These are phyloP conservation scores for Rhimphoctona megacephalus DNA, from an alignment of 2,888 invertebrate species.

Conservation along the genomic window DNA sequence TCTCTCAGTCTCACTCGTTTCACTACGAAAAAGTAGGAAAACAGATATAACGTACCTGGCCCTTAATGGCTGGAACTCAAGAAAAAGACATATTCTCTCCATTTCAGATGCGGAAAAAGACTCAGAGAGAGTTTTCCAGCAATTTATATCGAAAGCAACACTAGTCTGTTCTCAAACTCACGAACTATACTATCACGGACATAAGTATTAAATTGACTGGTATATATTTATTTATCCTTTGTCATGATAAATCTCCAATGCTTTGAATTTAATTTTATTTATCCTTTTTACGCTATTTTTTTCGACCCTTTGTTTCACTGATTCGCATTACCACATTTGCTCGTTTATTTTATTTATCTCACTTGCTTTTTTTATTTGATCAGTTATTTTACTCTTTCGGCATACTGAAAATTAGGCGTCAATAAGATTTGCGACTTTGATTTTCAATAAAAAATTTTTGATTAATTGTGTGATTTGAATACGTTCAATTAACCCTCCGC, in stretches of 20 bases:
- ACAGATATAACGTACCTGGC: slow-evolving; percentile 63
- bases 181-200: slow-evolving; percentile 60
- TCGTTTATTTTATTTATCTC: background rate
- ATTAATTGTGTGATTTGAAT: background rate
- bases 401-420: too few relatives aligned
- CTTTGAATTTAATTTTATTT: slow-evolving; percentile 16
- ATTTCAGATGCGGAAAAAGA: slow-evolving; percentile 46
- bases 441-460: background rate
- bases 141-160: slow-evolving; percentile 65
- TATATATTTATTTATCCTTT: slow-evolving; percentile 21
- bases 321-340: background rate
- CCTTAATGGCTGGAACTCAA: slow-evolving; percentile 31
- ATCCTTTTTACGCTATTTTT: background rate
- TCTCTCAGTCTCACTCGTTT: slow-evolving; percentile 9
- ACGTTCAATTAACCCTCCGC: too few relatives aligned
- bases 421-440: too few relatives aligned
- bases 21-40: slow-evolving; percentile 49
- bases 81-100: slow-evolving; percentile 13
- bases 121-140: slow-evolving; percentile 50
- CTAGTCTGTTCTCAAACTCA: slow-evolving; percentile 50
- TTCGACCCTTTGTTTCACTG: background rate
- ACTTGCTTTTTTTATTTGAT: background rate
- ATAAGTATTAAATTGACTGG: slow-evolving; percentile 54
- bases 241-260: slow-evolving; percentile 8
- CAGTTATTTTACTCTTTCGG: background rate